Conservation (phyloP, 2,797 vertebrate genomes). For the Sphaeramia orbicularis region DNA sequence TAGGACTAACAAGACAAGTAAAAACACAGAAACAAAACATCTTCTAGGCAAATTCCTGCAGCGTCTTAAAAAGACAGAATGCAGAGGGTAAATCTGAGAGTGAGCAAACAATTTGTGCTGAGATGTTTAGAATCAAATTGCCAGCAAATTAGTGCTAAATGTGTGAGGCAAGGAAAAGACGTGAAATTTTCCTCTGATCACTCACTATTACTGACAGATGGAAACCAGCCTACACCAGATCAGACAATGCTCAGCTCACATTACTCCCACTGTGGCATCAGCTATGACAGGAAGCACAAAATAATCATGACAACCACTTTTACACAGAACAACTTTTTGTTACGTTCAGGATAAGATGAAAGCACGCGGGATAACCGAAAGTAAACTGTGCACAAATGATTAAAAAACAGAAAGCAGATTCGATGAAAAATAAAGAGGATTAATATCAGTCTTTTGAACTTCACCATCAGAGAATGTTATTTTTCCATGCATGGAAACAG, state of each 20-base stretch:
- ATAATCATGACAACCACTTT: slow-evolving; percentile 58
- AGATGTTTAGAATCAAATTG: slow-evolving; percentile 59
- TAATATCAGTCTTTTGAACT: slow-evolving; percentile 36
- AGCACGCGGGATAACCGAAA: slow-evolving; percentile 21
- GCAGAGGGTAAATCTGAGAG: slow-evolving; percentile 12
- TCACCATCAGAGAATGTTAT: slow-evolving; percentile 17
- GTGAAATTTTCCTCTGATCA: slow-evolving; percentile 62
- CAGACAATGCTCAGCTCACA: slow-evolving; percentile 70
- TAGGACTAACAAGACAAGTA: slow-evolving; percentile 44
- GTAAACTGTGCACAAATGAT: slow-evolving; percentile 44
- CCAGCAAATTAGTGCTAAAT: slow-evolving; percentile 47
- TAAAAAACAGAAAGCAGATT: slow-evolving; percentile 41
- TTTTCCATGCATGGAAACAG: slow-evolving; percentile 31
- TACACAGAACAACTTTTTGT: slow-evolving; percentile 67
- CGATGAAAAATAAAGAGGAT: slow-evolving; percentile 43
- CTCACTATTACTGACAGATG: slow-evolving; percentile 72
- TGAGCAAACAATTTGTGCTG: slow-evolving; percentile 57
- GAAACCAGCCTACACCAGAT: slow-evolving; percentile 74
- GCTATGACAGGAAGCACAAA: slow-evolving; percentile 64
- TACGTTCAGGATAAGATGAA: slow-evolving; percentile 67
- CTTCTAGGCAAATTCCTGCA: neutral
- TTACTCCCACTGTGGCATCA: slow-evolving; percentile 69
- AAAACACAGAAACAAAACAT: slow-evolving; percentile 26
- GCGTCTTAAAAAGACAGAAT: slow-evolving; percentile 45
- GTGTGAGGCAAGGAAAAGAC: slow-evolving; percentile 42